Evolutionary conservation across 2,113 vertebrate species (phyloP).

Genomic region (Hypocryptadius cinnamomeus): DNA sequence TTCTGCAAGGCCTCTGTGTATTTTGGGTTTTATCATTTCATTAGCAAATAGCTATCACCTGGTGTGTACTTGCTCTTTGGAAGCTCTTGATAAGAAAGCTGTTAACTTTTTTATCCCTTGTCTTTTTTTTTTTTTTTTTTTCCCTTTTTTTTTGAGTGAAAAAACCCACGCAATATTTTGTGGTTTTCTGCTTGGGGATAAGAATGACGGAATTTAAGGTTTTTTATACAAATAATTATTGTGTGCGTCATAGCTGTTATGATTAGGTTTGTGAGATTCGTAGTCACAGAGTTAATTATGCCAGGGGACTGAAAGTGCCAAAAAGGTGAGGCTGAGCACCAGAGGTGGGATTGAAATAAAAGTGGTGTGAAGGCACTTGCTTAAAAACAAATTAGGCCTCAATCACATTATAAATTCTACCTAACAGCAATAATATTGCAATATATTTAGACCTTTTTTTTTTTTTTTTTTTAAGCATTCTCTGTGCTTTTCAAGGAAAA

Average conservation of each 20-base stretch:
- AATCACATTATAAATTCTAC: background rate
- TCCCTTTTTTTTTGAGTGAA: background rate
- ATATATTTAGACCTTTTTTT: too few species aligned
- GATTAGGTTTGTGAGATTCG: background rate
- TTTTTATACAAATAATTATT: background rate
- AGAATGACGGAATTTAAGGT: background rate
- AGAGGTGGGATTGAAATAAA: background rate
- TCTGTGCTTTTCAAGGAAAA: background rate
- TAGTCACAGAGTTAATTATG: background rate
- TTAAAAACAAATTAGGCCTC: background rate
- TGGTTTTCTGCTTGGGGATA: background rate
- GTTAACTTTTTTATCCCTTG: background rate
- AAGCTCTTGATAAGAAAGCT: background rate
- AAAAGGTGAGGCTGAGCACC: background rate
- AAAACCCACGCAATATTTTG: rapidly evolving
- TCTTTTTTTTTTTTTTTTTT: background rate
- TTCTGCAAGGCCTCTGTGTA: constrained; percentile 38
- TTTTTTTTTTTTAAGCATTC: rapidly evolving
- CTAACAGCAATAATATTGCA: background rate
- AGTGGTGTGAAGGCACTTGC: background rate
- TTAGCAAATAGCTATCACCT: constrained; percentile 49
- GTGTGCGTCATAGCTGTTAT: background rate
- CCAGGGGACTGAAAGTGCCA: background rate
- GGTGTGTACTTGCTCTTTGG: constrained; percentile 7
- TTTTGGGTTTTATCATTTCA: constrained; percentile 51